A percentile compares a stretch with the other conserved stretches of the same genome.
phyloP scores from a whole-genome alignment of 1,140 invertebrate species.

The Idris sp. region DNA sequence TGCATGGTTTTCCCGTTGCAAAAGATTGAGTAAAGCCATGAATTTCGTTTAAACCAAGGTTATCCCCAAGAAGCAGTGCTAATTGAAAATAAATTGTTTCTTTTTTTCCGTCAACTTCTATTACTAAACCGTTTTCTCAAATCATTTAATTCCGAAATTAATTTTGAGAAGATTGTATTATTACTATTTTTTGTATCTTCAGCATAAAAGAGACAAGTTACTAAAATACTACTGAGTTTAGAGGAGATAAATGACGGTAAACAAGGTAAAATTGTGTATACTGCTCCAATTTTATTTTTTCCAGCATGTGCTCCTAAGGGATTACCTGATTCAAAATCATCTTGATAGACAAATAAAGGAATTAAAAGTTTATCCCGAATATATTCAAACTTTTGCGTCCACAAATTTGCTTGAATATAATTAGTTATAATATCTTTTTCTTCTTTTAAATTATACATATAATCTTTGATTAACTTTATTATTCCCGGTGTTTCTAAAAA shows the following conservation, averaged over 20 bases:
- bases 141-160: conserved; percentile 37
- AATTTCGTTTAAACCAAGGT: conserved; percentile 31
- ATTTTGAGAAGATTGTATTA: conserved; percentile 18
- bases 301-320: conserved; percentile 38
- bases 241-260: conserved; percentile 28
- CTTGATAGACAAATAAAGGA: conserved; percentile 27
- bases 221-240: conserved; percentile 24
- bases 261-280: conserved; percentile 27
- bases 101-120: conserved; percentile 13
- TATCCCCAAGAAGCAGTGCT: conserved; percentile 22
- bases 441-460: too few relatives aligned
- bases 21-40: conserved; percentile 27
- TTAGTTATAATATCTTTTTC: too few relatives aligned
- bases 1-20: conserved; percentile 22
- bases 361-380: conserved; percentile 2
- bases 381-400: conserved; percentile 10
- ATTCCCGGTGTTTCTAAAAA: too few relatives aligned
- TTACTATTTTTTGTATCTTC: conserved; percentile 41
- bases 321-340: conserved; percentile 29
- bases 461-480: too few relatives aligned
- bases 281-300: conserved; percentile 34
- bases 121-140: conserved; percentile 31
- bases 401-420: conserved; percentile 10
- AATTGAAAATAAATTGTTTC: conserved; percentile 36
- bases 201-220: conserved; percentile 37